Percentiles rank a stretch among this genome's conserved stretches.
These are phyloP conservation scores for Eriocheir sinensis DNA, from an alignment of 1,140 invertebrate species.

Conservation along the genomic window DNA sequence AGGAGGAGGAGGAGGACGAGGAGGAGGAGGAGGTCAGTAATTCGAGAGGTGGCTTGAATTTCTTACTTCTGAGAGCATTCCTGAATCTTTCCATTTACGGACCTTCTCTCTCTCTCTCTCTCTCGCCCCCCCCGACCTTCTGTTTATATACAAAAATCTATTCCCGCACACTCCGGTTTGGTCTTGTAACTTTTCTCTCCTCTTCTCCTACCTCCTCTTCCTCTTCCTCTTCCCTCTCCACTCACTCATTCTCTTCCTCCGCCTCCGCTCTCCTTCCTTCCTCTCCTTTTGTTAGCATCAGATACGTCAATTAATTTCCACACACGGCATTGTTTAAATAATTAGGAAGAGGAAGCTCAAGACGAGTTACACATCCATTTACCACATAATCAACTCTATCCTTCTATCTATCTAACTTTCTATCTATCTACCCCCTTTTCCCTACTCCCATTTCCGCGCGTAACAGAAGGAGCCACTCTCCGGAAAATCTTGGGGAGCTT, in stretches of 20 bases:
- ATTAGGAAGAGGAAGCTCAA: neutral
- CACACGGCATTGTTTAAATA: neutral
- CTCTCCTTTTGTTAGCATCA: neutral
- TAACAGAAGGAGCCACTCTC: neutral
- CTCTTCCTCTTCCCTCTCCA: neutral
- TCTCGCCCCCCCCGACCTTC: neutral
- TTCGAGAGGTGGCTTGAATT: neutral
- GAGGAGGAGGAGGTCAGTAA: neutral
- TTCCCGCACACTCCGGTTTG: neutral
- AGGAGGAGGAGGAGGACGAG: neutral
- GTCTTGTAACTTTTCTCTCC: neutral
- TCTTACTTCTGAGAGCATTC: neutral
- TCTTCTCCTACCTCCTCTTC: neutral
- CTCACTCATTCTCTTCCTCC: neutral
- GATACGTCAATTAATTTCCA: neutral
- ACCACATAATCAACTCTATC: neutral
- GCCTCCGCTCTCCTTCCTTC: neutral
- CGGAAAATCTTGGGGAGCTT: no score
- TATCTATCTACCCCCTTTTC: neutral
- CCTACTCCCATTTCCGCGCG: neutral
- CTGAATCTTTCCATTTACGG: neutral
- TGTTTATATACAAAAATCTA: neutral
- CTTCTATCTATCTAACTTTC: neutral
- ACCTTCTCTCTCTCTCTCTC: slow-evolving; percentile 40
- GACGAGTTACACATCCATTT: neutral